Percentiles rank a stretch among this genome's conserved stretches.
Conservation (phyloP, 2,888 invertebrate genomes). For the Dyspetes luteomarginatus region DNA sequence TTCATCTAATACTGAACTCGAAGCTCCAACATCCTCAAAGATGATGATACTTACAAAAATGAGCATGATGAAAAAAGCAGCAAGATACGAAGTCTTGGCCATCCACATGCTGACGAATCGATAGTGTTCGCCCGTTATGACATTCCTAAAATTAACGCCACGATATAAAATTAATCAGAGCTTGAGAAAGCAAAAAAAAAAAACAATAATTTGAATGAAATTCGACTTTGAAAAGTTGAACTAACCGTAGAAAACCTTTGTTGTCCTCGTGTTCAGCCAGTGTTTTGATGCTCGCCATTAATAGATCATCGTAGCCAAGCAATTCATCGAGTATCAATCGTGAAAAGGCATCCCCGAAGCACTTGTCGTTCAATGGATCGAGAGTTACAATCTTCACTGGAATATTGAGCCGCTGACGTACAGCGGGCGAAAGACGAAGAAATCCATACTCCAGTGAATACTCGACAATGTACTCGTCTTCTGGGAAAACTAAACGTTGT, state of each 20-base stretch:
- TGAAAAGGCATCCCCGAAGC: conserved; percentile 97
- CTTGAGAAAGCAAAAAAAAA: conserved; percentile 21
- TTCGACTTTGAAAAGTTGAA: conserved; percentile 27
- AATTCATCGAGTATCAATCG: conserved; percentile 95
- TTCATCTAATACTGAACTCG: no score
- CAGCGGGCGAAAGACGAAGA: conserved; percentile 93
- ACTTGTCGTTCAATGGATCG: conserved; percentile 94
- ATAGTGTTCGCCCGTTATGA: conserved; percentile 99
- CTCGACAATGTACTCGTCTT: conserved; percentile 98
- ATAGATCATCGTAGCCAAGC: conserved; percentile 97
- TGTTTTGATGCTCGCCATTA: conserved; percentile 98
- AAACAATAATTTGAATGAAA: neutral
- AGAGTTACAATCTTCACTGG: conserved; percentile 94
- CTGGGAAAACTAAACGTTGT: conserved; percentile 86
- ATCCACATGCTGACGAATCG: conserved; percentile 99
- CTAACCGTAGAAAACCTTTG: conserved; percentile 94
- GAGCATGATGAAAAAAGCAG: conserved; percentile 98
- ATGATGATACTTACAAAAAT: conserved; percentile 95
- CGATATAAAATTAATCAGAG: conserved; percentile 41
- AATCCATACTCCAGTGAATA: conserved; percentile 99
- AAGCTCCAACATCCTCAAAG: neutral
- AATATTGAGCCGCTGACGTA: conserved; percentile 94
- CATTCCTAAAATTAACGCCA: conserved; percentile 89
- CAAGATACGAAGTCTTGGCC: conserved; percentile 96
- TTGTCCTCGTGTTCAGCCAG: conserved; percentile 98